Evolutionary conservation across 2,888 invertebrate species (phyloP), one percentile per base, ranked within the genome.

Genomic region (Gnatocerus cornutus): DNA sequence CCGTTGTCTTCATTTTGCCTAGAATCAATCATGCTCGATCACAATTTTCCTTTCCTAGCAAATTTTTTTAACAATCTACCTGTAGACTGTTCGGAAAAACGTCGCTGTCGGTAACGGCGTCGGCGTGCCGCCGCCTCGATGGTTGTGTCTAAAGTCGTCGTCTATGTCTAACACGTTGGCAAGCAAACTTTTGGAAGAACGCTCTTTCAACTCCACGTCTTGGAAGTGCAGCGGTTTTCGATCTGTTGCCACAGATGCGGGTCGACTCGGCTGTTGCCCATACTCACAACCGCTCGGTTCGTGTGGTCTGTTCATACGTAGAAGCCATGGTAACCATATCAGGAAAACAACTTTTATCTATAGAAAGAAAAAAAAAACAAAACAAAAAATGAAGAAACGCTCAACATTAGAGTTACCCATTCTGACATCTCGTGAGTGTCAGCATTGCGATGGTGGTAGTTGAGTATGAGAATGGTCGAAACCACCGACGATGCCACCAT

Each of bases 401-500:
- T n/a, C n/a, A n/a, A n/a, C n/a, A n/a, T n/a, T n/a, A n/a, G n/a
- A n/a, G n/a, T 88, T 90, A 98, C 98, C 96, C 97, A 97, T 85
- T 93, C 91, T 83, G 97, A 96, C 96, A 98, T 97, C 87, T 94
- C 94, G 87, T 98, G 97, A 78, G 97, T 97, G 87, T 98, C 97
- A 80, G 97, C 91, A 86, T 96, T 96, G 84, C 98, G 91, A 88
- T 98, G 97, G 88, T 98, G 98, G 88, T 97, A 98, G 89, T 98
- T 98, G 83, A 98, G 91, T 85, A 98, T 97, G 83, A 98, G 93
- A 84, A 98, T 98, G 76, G 98, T 98, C 86, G 97, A 96, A 84
- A 98, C 96, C 85, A 98, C 97, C 78, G 98, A 98, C 82, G 97
- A 95, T 81, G 98, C 97, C 87, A 98, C 97, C 97, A 98, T 98